Evolutionary conservation across 1,140 invertebrate species (phyloP).

Genomic region (Pogonomyrmex barbatus): DNA sequence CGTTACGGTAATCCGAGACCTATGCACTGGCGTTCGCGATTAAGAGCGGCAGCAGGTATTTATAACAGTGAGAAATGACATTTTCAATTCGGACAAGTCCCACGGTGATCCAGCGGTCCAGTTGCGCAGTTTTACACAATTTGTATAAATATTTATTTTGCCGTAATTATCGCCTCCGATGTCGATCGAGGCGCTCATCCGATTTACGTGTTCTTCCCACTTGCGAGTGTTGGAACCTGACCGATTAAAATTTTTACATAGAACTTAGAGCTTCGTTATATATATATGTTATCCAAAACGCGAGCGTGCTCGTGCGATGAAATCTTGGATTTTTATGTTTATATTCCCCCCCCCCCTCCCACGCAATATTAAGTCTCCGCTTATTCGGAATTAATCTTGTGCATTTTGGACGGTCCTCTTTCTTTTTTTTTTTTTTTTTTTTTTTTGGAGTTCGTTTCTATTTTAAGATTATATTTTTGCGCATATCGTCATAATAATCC

Average conservation of each 20-base stretch:
- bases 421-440: neutral
- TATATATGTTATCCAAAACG: neutral
- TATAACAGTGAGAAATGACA: conserved; percentile 51
- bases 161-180: neutral
- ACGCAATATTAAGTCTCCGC: neutral
- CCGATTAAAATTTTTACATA: neutral
- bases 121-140: conserved; percentile 58
- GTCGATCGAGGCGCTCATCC: conserved; percentile 4
- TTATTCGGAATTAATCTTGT: conserved; percentile 60
- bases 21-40: conserved; percentile 33
- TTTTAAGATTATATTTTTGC: conserved; percentile 53
- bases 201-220: neutral
- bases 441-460: conserved; percentile 36
- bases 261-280: neutral
- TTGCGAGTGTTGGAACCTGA: neutral
- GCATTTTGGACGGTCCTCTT: conserved; percentile 22
- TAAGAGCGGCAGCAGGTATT: conserved; percentile 52
- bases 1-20: conserved; percentile 64
- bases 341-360: neutral
- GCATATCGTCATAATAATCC: conserved; percentile 46
- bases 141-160: conserved; percentile 72
- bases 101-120: neutral
- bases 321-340: conserved; percentile 40
- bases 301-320: neutral
- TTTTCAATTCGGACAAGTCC: conserved; percentile 3